Base-by-base conservation (phyloP, 2,113 vertebrate species). In the Dasyprocta punctata region DNA sequence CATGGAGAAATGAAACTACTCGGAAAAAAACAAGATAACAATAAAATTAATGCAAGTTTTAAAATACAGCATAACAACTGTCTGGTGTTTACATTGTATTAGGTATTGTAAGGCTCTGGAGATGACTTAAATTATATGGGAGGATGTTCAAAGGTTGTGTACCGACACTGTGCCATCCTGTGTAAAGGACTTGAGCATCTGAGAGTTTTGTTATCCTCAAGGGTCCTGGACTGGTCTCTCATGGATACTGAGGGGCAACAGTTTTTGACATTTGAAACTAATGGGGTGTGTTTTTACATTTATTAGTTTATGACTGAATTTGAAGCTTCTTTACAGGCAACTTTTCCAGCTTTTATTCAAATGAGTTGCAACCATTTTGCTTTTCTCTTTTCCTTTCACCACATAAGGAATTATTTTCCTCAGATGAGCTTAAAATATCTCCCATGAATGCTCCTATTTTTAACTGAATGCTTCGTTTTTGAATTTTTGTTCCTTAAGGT, bases 361-460 rank as follows among this genome's bases (percentile, higher is more conserved):
- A 84, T 97, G 87, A 97, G 81, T 82, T 88, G 69, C 71, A 93
- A 47, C 86, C 44, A 33, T 80, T 95, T 80, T 92, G 56, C 82
- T 94, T 90, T 95, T 86, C 56, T 91, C 49, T 30, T 90, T 54
- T 89, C n/a, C 22, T 47, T 93, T 95, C 24, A 63, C 78, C 92
- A 86, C 58, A 73, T 88, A 96, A 97, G 95, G 90, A 95, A 89
- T 97, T 97, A 92, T 95, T 97, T 94, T 87, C 93, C 96, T 92
- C 86, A 96, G 63, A 81, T 80, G 92, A 94, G 95, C 93, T 97
- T 96, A 94, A 95, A 95, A 92, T 97, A 89, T 94, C 95, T 94
- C 92, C 95, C 54, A 84, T 82, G 82, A 95, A 96, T 95, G 96
- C 69, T 80, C 54, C 95, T 97, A 96, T 97, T 97, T 98, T 97